Conservation (phyloP, 2,797 vertebrate species). For the Hyperoplus immaculatus region DNA sequence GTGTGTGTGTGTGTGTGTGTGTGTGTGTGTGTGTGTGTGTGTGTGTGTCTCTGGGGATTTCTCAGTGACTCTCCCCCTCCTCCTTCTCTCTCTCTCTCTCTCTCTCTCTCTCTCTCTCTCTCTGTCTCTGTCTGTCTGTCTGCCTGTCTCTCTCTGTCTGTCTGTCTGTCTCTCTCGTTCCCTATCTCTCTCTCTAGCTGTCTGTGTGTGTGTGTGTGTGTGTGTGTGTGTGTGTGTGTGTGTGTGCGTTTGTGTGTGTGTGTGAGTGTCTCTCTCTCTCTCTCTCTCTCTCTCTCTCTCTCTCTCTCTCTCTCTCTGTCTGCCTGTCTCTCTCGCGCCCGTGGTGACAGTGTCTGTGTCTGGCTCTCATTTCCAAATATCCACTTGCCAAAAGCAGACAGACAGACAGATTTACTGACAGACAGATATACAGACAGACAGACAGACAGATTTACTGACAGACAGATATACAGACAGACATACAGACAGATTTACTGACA, state of each 20-base stretch:
- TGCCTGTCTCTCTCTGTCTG: neutral
- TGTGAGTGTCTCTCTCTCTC: neutral
- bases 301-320: neutral
- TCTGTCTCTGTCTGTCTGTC: slow-evolving; percentile 29
- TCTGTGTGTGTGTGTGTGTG: slow-evolving; percentile 1
- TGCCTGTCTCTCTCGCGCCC: neutral
- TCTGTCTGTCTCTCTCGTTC: neutral
- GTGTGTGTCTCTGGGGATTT: too few relatives aligned
- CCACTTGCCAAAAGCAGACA: neutral
- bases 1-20: too few relatives aligned
- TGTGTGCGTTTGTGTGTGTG: too few relatives aligned
- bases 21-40: too few relatives aligned
- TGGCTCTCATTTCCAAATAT: slow-evolving; percentile 33
- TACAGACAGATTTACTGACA: too few relatives aligned
- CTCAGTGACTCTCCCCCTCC: neutral
- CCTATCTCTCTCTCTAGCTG: neutral
- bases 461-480: too few relatives aligned
- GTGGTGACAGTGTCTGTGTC: slow-evolving; percentile 1
- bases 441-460: too few relatives aligned
- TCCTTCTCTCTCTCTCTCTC: slow-evolving; percentile 16
- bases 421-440: too few relatives aligned
- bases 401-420: too few relatives aligned
- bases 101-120: slow-evolving; percentile 1
- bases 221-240: too few relatives aligned
- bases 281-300: neutral